Base-by-base conservation (phyloP, 2,888 invertebrate species). In the Saturnia pavonia region DNA sequence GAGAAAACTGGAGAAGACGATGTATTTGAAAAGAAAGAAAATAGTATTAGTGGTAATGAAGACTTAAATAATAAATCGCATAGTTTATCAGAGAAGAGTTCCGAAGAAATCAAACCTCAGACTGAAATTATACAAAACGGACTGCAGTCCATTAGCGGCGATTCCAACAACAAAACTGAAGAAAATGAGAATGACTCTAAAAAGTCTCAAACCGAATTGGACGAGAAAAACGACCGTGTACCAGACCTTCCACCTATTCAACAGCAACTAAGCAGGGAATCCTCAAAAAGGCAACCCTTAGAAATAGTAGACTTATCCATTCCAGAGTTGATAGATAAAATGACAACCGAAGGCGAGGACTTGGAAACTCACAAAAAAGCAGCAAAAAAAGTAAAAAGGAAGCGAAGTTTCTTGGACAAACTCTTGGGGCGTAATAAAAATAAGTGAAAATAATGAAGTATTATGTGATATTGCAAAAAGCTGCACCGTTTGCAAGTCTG, bases 331-430 rank as follows among this genome's bases (percentile, higher is more conserved):
- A 82, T 94, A 80, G 83, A 92, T 70, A 92, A 92, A 78, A 93
- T 94, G 83, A 88, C 86, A 57, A 81, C 77, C 4, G 92, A 94
- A 72, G 91, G 82, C 22, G 90, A 92, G 12, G 84, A 83, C 72
- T 77, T 89, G 75, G 91, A 91, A 76, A 87, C 79, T 70, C 83
- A 88, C 71, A 85, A 82, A 71, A 87, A 85, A 72, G 82, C 81
- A 67, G 80, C 82, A 27, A 92, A 88, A 75, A 94, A 93, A 80
- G 89, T 94, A 11, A 94, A 94, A 79, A 85, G 92, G 81, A 94
- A 92, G 89, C 84, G 93, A 74, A 94, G 93, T 86, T 93, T 94
- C 80, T 76, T 94, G 71, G 93, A 94, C 77, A 94, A 94, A 82
- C 86, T 94, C 67, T 82, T 94, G 75, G 92, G 93, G 71, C 89